phyloP scores from a whole-genome alignment of 2,888 invertebrate species.

The Amiota minor region DNA sequence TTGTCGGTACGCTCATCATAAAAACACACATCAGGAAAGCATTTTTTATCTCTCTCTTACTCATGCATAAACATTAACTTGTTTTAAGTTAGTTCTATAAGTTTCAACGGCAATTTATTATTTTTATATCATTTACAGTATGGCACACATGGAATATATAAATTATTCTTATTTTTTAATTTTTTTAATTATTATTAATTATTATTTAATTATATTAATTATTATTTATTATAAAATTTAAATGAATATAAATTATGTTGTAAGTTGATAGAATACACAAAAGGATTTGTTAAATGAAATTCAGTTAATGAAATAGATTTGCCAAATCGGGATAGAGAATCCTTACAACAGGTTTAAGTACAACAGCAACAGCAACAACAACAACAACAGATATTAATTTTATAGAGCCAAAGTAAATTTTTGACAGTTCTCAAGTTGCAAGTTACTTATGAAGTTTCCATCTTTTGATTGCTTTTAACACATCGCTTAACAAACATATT shows the following conservation, averaged over 20 bases:
- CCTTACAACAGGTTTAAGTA: no score
- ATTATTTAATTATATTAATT: no score
- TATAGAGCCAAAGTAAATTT: constrained; percentile 59
- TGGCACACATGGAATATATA: constrained; percentile 44
- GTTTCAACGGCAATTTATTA: constrained; percentile 55
- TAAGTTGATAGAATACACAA: background rate
- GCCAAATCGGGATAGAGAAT: no score
- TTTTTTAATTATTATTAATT: background rate
- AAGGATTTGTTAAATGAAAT: no score
- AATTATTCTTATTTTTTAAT: background rate
- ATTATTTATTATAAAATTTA: background rate
- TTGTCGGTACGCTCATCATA: no score
- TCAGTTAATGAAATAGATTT: no score
- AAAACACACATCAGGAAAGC: no score
- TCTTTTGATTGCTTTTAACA: constrained; percentile 35
- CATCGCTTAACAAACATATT: no score
- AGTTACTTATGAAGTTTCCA: constrained; percentile 38
- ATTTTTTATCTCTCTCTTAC: no score
- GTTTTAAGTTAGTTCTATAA: constrained; percentile 58
- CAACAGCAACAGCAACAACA: no score
- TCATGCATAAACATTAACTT: no score
- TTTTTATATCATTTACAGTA: constrained; percentile 63
- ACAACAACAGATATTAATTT: constrained; percentile 9
- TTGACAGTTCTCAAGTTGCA: constrained; percentile 80
- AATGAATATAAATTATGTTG: constrained; percentile 14